Evolutionary conservation across 2,113 vertebrate genomes (phyloP).

Genomic region (Carassius auratus): DNA sequence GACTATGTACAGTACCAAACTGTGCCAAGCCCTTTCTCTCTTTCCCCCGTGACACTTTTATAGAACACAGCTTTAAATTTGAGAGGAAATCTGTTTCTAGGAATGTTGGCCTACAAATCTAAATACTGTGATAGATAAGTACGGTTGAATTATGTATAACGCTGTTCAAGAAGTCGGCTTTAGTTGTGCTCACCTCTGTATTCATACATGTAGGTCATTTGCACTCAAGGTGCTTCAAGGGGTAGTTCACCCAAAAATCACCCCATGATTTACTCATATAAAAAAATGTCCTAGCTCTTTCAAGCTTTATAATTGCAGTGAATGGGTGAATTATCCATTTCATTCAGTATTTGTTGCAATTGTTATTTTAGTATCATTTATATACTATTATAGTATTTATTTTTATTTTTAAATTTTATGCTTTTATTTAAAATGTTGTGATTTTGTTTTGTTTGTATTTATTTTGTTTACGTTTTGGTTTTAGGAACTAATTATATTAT

Average conservation of each 20-base stretch:
- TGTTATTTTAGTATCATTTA: no score
- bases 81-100: neutral
- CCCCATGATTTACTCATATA: no score
- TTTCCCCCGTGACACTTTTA: constrained; percentile 58
- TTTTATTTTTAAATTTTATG: neutral
- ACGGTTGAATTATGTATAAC: neutral
- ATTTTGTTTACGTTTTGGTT: no score
- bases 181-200: neutral
- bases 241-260: no score
- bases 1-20: no score
- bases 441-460: neutral
- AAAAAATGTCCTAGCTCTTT: no score
- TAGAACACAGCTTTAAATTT: constrained; percentile 57
- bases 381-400: no score
- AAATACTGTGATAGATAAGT: neutral
- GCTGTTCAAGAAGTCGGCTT: neutral
- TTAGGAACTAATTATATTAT: no score
- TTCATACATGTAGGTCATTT: neutral
- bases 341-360: no score
- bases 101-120: constrained; percentile 27
- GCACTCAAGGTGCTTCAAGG: neutral
- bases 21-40: constrained; percentile 37
- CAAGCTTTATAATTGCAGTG: no score
- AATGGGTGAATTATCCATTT: no score
- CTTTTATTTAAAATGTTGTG: no score